Conservation (phyloP, 2,888 invertebrate genomes). For the Epinotia nisella region DNA sequence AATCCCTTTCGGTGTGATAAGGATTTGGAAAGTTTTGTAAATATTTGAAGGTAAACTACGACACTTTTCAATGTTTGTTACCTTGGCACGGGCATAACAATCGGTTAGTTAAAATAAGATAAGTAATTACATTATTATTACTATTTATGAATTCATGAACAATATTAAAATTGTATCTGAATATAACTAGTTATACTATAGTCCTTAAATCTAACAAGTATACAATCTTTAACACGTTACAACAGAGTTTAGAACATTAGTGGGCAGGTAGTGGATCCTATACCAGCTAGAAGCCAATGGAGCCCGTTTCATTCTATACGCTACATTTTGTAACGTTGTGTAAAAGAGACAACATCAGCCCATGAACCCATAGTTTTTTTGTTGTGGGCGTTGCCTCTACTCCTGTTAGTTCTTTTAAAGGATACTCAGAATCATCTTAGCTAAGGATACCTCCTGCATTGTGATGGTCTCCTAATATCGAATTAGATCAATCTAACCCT, state of each 20-base stretch:
- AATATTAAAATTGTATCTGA: no score
- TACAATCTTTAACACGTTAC: no score
- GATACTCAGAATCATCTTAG: constrained; percentile 13
- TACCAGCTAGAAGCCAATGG: constrained; percentile 6
- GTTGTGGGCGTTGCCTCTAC: constrained; percentile 34
- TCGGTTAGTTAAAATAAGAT: not conserved
- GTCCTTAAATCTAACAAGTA: no score
- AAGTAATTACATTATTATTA: no score
- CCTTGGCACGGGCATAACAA: not conserved
- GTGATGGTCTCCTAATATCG: constrained; percentile 25
- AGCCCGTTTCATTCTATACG: constrained; percentile 10
- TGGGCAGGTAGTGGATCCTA: not conserved
- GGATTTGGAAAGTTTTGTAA: not conserved
- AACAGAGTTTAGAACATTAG: no score
- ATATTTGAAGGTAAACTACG: not conserved
- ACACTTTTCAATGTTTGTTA: not conserved
- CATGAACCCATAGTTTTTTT: constrained; percentile 27
- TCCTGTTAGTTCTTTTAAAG: constrained; percentile 23
- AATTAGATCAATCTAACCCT: constrained; percentile 43
- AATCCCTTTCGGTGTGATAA: not conserved
- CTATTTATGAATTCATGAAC: no score
- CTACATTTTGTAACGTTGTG: constrained; percentile 20
- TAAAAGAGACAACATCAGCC: constrained; percentile 25
- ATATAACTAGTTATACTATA: no score
- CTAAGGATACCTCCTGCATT: constrained; percentile 22